Evolutionary conservation across 2,113 vertebrate species (phyloP).

Genomic region (Dryoscopus gambensis): DNA sequence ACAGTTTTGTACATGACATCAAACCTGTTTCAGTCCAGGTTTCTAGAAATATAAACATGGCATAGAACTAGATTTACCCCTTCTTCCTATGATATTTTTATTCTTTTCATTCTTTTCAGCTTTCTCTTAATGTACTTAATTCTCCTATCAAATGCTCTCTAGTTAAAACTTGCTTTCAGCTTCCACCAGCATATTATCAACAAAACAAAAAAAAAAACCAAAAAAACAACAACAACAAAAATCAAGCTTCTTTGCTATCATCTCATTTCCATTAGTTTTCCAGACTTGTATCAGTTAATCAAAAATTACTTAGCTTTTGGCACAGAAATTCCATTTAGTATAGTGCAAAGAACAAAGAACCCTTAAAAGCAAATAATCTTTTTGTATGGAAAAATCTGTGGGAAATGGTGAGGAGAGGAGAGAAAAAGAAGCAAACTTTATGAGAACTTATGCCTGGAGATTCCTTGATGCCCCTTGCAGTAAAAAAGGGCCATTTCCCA

Average conservation of each 20-base stretch:
- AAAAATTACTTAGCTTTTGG: neutral
- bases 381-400: neutral
- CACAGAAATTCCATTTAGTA: neutral
- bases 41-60: neutral
- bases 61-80: neutral
- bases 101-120: neutral
- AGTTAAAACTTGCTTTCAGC: neutral
- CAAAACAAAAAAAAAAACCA: neutral
- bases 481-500: neutral
- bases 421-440: neutral
- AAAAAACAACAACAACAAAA: no score
- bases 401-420: neutral
- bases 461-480: neutral
- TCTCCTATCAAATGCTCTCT: neutral
- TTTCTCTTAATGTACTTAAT: neutral
- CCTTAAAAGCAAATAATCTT: neutral
- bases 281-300: neutral
- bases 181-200: neutral
- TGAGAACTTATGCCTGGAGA: neutral
- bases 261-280: neutral
- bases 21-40: neutral
- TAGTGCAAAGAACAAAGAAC: neutral
- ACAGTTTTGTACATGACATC: neutral
- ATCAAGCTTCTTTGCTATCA: neutral
- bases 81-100: neutral